These are phyloP conservation scores for Pollenia angustigena DNA, from an alignment of 2,888 invertebrate species.

Conservation along the genomic window DNA sequence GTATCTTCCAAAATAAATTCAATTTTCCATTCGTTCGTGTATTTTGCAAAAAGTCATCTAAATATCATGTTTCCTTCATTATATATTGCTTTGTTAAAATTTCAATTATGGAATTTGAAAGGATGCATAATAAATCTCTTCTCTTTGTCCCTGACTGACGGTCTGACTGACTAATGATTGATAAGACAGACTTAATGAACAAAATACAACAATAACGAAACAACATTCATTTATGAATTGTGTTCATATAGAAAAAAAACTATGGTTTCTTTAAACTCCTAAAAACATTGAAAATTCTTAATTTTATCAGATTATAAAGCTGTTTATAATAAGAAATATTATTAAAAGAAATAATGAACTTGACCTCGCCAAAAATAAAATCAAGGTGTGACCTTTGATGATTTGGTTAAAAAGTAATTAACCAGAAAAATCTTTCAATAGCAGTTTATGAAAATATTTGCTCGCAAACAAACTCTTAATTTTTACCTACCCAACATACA, in stretches of 20 bases:
- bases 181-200: conserved; percentile 42
- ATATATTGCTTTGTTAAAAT: conserved; percentile 49
- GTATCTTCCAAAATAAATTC: conserved; percentile 27
- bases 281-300: conserved; percentile 7
- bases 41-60: conserved; percentile 22
- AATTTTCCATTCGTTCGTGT: conserved; percentile 27
- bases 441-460: too few species aligned
- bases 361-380: too few species aligned
- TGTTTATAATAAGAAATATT: background rate
- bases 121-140: conserved; percentile 60
- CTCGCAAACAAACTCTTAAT: too few species aligned
- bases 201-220: conserved; percentile 22
- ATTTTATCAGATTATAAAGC: background rate
- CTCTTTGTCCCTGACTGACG: conserved; percentile 3
- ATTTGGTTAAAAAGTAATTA: too few species aligned
- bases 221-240: conserved; percentile 11
- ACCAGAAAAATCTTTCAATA: too few species aligned
- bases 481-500: too few species aligned
- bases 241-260: conserved; percentile 2
- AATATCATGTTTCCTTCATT: conserved; percentile 47
- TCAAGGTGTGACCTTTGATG: too few species aligned
- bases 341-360: too few species aligned
- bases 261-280: conserved; percentile 27
- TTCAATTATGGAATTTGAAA: conserved; percentile 66
- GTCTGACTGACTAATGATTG: conserved; percentile 55